phyloP scores from a whole-genome alignment of 2,888 invertebrate species.

The Dinocampus coccinellae region DNA sequence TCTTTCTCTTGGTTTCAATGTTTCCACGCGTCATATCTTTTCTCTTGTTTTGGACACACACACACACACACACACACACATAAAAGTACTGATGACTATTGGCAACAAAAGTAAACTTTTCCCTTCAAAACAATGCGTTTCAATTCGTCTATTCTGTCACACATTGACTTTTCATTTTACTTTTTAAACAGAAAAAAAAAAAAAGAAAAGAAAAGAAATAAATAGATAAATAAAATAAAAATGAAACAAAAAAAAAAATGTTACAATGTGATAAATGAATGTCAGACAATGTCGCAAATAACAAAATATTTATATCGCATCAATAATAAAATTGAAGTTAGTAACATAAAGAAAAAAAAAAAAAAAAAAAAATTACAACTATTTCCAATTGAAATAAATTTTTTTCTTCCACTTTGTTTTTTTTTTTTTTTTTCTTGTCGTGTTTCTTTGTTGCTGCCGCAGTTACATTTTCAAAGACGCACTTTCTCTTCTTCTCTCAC shows the following conservation, averaged over 20 bases:
- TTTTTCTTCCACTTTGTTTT: neutral
- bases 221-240: constrained; percentile 25
- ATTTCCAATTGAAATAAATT: neutral
- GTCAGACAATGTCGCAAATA: neutral
- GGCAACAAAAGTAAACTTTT: constrained; percentile 61
- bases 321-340: neutral
- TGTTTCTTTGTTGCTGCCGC: constrained; percentile 1
- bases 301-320: neutral
- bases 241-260: neutral
- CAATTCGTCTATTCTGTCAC: neutral
- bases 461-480: neutral
- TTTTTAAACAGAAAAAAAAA: no score
- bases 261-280: neutral
- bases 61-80: constrained; percentile 33
- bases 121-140: constrained; percentile 53
- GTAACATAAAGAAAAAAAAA: neutral
- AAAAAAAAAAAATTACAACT: neutral
- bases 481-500: neutral
- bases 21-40: constrained; percentile 17
- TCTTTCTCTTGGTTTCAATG: neutral
- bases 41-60: neutral
- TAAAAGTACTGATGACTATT: constrained; percentile 28
- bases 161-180: constrained; percentile 51
- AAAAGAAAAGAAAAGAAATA: neutral
- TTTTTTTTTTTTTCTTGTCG: neutral